Evolutionary conservation across 2,888 invertebrate genomes (phyloP).

Genomic region (Dasypogon diadema): DNA sequence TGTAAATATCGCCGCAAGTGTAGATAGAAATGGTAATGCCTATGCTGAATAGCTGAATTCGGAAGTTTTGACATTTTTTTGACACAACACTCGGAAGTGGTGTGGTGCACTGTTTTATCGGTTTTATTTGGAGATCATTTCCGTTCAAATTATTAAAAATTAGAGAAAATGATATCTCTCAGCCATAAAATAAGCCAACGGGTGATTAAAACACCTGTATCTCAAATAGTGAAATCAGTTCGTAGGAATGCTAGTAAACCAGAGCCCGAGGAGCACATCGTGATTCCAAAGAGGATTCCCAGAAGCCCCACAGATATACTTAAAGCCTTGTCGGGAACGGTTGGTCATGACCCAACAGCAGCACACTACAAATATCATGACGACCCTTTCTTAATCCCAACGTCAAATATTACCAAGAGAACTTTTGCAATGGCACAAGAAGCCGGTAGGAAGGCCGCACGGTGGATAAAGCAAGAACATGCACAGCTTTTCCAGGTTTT

Average conservation of each 20-base stretch:
- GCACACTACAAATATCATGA: conserved; percentile 91
- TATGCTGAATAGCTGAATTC: no score
- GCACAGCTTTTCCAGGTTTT: conserved; percentile 75
- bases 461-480: conserved; percentile 83
- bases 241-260: background rate
- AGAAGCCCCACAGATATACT: conserved; percentile 87
- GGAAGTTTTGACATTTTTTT: no score
- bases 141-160: no score
- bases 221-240: background rate
- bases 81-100: no score
- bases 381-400: conserved; percentile 88
- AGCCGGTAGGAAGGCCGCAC: conserved; percentile 87
- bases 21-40: no score
- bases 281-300: conserved; percentile 78
- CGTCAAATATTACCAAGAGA: conserved; percentile 77
- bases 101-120: no score
- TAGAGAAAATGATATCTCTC: background rate
- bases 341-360: conserved; percentile 85
- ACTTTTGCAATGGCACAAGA: conserved; percentile 85
- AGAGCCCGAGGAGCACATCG: conserved; percentile 67
- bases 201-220: background rate
- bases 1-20: no score
- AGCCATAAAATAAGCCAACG: background rate
- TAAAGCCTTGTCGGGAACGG: conserved; percentile 82
- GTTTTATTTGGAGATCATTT: no score